These are phyloP conservation scores for Agriotes lineatus DNA, from an alignment of 2,888 invertebrate species.

Conservation along the genomic window DNA sequence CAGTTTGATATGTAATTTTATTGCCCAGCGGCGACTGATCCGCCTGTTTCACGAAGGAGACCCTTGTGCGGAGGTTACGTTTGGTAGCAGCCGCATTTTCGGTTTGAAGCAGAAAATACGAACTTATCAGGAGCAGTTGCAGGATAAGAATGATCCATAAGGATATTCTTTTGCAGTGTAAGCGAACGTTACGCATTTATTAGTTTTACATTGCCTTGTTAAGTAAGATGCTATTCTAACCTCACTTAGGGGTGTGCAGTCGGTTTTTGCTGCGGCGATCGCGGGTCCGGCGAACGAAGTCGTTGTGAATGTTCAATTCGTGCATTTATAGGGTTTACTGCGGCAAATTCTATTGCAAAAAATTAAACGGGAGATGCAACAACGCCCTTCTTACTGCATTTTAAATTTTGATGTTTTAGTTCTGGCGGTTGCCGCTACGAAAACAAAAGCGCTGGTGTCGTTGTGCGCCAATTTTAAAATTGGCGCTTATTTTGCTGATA, in stretches of 20 bases:
- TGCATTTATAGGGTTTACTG: slow-evolving; percentile 3
- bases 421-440: neutral
- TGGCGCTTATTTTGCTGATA: too few relatives aligned
- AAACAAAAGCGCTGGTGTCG: neutral
- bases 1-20: slow-evolving; percentile 59
- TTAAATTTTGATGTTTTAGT: slow-evolving; percentile 6
- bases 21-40: slow-evolving; percentile 12
- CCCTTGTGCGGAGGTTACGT: slow-evolving; percentile 27
- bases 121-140: slow-evolving; percentile 60
- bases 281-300: too few relatives aligned
- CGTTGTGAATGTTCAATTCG: too few relatives aligned
- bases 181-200: slow-evolving; percentile 57
- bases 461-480: slow-evolving; percentile 1
- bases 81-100: slow-evolving; percentile 35
- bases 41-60: slow-evolving; percentile 41
- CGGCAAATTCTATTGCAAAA: neutral
- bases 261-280: too few relatives aligned
- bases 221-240: neutral
- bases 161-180: slow-evolving; percentile 60
- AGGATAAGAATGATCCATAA: slow-evolving; percentile 61
- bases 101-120: slow-evolving; percentile 60
- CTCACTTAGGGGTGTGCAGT: too few relatives aligned
- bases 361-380: slow-evolving; percentile 11
- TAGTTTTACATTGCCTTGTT: slow-evolving; percentile 18
- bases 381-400: slow-evolving; percentile 32